Evolutionary conservation across 2,113 vertebrate genomes (phyloP).

Genomic region (Thomomys bottae): DNA sequence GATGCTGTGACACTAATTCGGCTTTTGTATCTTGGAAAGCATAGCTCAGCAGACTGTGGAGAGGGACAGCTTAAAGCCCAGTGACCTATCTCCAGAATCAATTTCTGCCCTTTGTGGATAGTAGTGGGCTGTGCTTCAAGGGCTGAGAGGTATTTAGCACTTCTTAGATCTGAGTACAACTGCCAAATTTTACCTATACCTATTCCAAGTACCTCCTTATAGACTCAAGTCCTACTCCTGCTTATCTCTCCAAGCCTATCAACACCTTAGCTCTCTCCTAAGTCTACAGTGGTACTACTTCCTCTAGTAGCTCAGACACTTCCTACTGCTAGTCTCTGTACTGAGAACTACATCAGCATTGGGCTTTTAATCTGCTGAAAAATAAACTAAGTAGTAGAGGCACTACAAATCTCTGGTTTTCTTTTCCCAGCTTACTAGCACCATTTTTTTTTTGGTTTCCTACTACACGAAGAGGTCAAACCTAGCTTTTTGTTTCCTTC

Average conservation of each 20-base stretch:
- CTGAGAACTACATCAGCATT: neutral
- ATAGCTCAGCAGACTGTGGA: neutral
- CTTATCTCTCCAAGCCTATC: neutral
- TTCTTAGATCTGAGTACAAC: neutral
- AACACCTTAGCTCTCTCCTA: neutral
- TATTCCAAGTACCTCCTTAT: no score
- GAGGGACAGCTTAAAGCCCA: neutral
- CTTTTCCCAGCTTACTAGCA: neutral
- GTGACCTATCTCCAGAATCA: no score
- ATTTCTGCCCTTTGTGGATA: neutral
- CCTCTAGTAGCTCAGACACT: neutral
- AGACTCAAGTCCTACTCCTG: neutral
- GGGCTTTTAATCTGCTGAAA: neutral
- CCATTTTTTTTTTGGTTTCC: conserved; percentile 15
- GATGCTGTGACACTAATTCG: neutral
- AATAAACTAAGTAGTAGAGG: neutral
- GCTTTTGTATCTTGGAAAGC: neutral
- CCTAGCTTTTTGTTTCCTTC: neutral
- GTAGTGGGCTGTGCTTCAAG: neutral
- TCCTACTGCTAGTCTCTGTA: neutral
- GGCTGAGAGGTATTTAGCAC: neutral
- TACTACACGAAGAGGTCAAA: neutral
- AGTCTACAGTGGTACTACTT: neutral
- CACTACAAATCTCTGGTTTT: neutral
- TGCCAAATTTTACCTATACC: neutral